Base-by-base conservation (phyloP, 1,140 invertebrate species). In the Cyclargus thomasi region DNA sequence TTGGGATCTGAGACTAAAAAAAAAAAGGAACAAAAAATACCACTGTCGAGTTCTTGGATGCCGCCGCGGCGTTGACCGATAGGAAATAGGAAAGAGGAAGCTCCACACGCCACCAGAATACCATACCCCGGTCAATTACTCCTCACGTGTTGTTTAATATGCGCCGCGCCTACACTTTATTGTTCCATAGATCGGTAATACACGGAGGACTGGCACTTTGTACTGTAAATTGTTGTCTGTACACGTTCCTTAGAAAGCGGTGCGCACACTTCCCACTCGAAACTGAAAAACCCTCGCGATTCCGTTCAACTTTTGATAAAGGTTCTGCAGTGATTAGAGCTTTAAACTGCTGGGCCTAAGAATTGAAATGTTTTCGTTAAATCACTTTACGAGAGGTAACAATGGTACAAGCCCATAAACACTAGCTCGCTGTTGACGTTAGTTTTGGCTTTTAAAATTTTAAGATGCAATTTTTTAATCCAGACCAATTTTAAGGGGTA, bases 41-140 rank as follows among this genome's bases (percentile, higher is more conserved):
- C 5, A 47, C 11, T 16, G 10, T 47, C 6, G 39, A 47, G 39
- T 47, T 47, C 39, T 47, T 47, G 39, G 39, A 47, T 47, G 75
- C 76, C 74, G 79, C 72, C 71, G 78, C 78, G 55, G 17, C 55
- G 64, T 23, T 90, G 87, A 88, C 84, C 84, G 85, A 88, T 90
- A 90, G 87, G 85, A 88, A 90, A 88, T 84, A 88, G 87, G 87
- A 86, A 90, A 88, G 87, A 90, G 87, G 87, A 90, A 90, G 81
- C 84, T 77, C 65, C 70, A 78, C 83, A 90, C 86, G 87, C 83
- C 85, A 71, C 70, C 86, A 80, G 87, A 86, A 90, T 90, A 81
- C 83, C 81, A 90, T 90, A 85, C 69, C 79, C 68, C 87, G 87
- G 87, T 90, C 87, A 87, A 90, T 90, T 90, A 87, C 87, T 90